phyloP scores from a whole-genome alignment of 2,797 vertebrate species.

The Nyctibius grandis region DNA sequence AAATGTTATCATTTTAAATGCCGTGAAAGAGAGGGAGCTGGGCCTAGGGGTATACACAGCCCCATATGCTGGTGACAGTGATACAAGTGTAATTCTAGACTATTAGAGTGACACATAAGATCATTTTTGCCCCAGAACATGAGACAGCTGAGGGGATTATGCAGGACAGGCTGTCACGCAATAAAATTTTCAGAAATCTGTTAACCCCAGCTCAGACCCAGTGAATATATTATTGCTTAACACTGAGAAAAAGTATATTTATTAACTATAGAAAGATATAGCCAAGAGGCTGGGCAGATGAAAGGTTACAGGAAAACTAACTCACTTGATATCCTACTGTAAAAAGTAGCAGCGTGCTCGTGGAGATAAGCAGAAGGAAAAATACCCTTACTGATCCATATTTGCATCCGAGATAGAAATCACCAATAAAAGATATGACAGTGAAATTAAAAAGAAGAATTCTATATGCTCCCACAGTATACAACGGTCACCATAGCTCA shows the following conservation, averaged over 20 bases:
- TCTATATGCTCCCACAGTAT: background rate
- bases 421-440: background rate
- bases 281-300: constrained; percentile 69
- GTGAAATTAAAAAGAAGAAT: background rate
- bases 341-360: background rate
- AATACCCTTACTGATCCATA: background rate
- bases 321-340: constrained; percentile 13
- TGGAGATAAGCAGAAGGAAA: background rate
- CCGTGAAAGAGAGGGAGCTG: constrained; percentile 88
- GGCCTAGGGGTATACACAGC: constrained; percentile 95
- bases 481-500: background rate
- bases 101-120: constrained; percentile 93
- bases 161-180: constrained; percentile 89
- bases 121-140: constrained; percentile 84
- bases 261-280: constrained; percentile 87
- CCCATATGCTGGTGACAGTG: constrained; percentile 94
- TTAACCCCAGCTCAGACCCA: constrained; percentile 90
- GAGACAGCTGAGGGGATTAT: constrained; percentile 85
- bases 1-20: constrained; percentile 96
- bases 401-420: constrained; percentile 21
- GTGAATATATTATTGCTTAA: constrained; percentile 90
- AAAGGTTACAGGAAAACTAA: constrained; percentile 43
- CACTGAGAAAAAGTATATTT: constrained; percentile 81
- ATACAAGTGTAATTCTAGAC: constrained; percentile 98
- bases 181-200: constrained; percentile 94